Base-by-base conservation (phyloP, 2,888 invertebrate species). In the Syrista parreyssii region DNA sequence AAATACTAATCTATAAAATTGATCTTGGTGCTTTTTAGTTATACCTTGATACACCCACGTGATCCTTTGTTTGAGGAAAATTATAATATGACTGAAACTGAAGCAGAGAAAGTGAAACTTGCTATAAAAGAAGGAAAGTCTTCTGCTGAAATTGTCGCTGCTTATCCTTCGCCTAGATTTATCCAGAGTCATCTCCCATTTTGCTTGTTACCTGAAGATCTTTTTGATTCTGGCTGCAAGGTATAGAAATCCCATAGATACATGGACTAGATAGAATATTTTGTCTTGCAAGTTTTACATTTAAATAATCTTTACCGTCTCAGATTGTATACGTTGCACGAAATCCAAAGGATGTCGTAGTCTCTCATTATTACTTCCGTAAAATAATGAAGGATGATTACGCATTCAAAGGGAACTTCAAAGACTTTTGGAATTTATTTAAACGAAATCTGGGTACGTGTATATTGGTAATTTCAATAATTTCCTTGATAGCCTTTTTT, bases 181-280 rank as follows among this genome's bases (percentile, higher is more conserved):
- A 93, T 95, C 75, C 95, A 96, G 90, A 95, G 96, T 0, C 97
- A 97, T 89, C 93, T 97, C 81, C 96, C 97, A 0, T 93, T 96
- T 78, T 95, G 95, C 15, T 92, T 97, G 4, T 89, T 97, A 68
- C 96, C 96, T 4, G 86, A 85, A 68, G 82, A 91, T 78, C 79
- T 91, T 31, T 72, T 23, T 30, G 81, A 88, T 30, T 83, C 80
- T 68, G 90, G 89, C 9, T 89, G 90, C 74, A 91, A 91, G 86
- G 90, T 90, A 85, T 82, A 71, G 71, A 1, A 33, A n/a, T 33
- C 33, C 4, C 33, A 33, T 1, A 33, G 33, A 33, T 33, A 33
- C 33, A 33, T 33, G 33, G 33, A 3, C 33, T 33, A 33, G 33
- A 33, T 33, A 3, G 4, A 33, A 33, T 33, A 3, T 33, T 33